Conservation (phyloP, 2,888 invertebrate genomes). For the Ophioninae sp. region DNA sequence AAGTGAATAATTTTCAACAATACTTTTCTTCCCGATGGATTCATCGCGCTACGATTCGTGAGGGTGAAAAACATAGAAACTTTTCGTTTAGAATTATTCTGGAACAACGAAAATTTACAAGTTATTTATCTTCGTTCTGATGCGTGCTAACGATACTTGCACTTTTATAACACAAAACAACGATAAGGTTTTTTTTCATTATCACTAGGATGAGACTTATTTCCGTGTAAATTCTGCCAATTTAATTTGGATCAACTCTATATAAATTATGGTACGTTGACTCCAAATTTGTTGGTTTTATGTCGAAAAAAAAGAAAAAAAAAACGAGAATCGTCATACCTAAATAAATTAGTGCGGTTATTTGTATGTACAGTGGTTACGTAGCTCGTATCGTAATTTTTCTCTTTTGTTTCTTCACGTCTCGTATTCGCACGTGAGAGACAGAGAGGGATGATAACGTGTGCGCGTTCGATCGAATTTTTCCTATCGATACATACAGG, state of each 20-base stretch:
- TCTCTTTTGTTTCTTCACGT: not conserved
- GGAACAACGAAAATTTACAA: constrained; percentile 6
- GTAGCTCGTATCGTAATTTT: constrained; percentile 39
- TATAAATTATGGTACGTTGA: constrained; percentile 10
- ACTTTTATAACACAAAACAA: not conserved
- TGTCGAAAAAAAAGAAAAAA: constrained; percentile 37
- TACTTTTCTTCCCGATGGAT: constrained; percentile 7
- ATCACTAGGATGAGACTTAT: not conserved
- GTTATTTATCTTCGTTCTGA: constrained; percentile 8
- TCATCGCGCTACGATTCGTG: constrained; percentile 23
- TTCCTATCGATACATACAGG: not conserved
- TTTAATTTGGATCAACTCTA: not conserved
- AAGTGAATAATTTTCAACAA: constrained; percentile 38
- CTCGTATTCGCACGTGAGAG: not conserved
- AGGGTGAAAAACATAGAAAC: not conserved
- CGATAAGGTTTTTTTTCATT: not conserved
- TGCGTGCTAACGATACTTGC: constrained; percentile 3
- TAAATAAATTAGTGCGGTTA: constrained; percentile 64
- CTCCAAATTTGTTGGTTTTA: constrained; percentile 20
- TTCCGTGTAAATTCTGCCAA: no score
- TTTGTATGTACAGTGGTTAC: constrained; percentile 59
- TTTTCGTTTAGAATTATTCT: not conserved
- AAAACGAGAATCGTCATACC: constrained; percentile 32
- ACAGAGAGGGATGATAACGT: not conserved
- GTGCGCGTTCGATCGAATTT: constrained; percentile 5